phyloP scores from a whole-genome alignment of 2,888 invertebrate species.

The Perdita meconis region DNA sequence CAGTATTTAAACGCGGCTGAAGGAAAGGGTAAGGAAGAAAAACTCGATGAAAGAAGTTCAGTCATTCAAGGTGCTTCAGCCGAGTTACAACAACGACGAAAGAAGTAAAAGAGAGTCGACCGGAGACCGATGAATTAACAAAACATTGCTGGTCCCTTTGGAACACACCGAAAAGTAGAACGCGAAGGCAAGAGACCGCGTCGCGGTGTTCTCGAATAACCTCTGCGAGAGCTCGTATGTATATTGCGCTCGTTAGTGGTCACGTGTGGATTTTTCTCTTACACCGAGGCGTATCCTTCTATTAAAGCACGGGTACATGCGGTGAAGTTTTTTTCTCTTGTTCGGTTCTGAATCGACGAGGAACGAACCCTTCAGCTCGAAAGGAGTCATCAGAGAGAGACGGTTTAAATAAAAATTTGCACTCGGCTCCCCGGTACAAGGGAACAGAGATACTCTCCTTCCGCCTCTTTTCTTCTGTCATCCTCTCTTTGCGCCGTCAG shows the following conservation, averaged over 20 bases:
- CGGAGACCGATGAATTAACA: constrained; percentile 12
- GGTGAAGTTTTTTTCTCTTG: constrained; percentile 18
- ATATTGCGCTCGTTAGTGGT: constrained; percentile 35
- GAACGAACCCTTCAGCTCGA: not conserved
- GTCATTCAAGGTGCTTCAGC: not conserved
- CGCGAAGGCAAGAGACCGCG: not conserved
- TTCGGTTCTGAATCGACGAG: constrained; percentile 9
- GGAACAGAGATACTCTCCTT: not conserved
- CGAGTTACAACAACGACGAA: not conserved
- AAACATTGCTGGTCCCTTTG: constrained; percentile 21
- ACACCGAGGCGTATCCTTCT: constrained; percentile 12
- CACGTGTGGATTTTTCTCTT: constrained; percentile 31
- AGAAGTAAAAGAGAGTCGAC: not conserved
- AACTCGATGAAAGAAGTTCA: constrained; percentile 4
- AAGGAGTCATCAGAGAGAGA: constrained; percentile 2
- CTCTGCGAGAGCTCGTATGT: constrained; percentile 1
- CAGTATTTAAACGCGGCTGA: not conserved
- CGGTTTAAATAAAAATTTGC: constrained; percentile 27
- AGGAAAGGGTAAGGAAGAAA: not conserved
- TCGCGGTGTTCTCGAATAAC: constrained; percentile 9
- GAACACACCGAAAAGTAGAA: not conserved
- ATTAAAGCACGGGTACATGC: constrained; percentile 30
- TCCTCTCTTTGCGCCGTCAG: not conserved
- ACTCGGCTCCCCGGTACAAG: constrained; percentile 1
- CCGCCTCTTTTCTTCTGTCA: not conserved